Percentiles rank a stretch among this genome's conserved stretches.
Evolutionary conservation across 1,140 invertebrate species (phyloP).

Genomic region (Diuraphis noxia): DNA sequence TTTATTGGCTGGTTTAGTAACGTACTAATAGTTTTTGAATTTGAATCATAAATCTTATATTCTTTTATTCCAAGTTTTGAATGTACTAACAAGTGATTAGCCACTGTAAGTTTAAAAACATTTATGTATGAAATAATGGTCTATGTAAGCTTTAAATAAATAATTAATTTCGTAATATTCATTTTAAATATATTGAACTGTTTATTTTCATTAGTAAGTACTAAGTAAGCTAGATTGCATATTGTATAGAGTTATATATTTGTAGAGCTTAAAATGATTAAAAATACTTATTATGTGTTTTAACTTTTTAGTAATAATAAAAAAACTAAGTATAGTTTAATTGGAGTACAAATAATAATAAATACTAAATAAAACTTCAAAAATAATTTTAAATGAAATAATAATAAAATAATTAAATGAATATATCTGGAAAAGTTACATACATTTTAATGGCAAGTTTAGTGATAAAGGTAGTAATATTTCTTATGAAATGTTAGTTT

Average conservation of each 20-base stretch:
- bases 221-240: not conserved
- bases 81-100: too few relatives aligned
- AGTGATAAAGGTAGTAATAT: not conserved
- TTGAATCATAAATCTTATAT: not conserved
- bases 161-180: not conserved
- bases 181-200: not conserved
- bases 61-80: not conserved
- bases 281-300: too few relatives aligned
- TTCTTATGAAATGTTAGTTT: not conserved
- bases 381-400: too few relatives aligned
- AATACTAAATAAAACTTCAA: too few relatives aligned
- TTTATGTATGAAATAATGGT: not conserved
- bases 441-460: too few relatives aligned
- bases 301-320: too few relatives aligned
- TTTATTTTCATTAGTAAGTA: not conserved
- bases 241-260: not conserved
- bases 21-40: conserved; percentile 4
- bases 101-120: not conserved
- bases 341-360: too few relatives aligned
- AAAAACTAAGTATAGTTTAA: too few relatives aligned
- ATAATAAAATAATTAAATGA: too few relatives aligned
- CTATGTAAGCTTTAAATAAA: not conserved
- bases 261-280: not conserved
- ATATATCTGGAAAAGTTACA: too few relatives aligned
- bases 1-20: not conserved